Conservation (phyloP, 2,113 vertebrate species). For the Lepus europaeus region DNA sequence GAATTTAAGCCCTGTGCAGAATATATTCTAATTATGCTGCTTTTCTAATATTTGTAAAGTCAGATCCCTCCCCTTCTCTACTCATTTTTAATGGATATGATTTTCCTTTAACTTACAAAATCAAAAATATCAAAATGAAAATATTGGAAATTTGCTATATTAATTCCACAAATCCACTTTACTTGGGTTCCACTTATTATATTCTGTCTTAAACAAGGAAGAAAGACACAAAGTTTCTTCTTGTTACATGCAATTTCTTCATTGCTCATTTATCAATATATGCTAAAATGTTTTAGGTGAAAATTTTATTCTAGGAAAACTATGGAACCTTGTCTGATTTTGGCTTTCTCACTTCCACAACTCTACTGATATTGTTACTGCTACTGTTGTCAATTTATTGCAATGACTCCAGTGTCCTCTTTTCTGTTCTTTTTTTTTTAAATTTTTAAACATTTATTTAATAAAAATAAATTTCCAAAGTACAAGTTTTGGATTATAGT, state of each 20-base stretch:
- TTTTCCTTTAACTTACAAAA: not conserved
- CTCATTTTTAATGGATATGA: not conserved
- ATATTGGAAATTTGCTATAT: not conserved
- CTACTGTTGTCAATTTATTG: not conserved
- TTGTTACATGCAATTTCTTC: not conserved
- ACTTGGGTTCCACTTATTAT: not conserved
- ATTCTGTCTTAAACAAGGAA: not conserved
- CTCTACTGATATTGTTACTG: not conserved
- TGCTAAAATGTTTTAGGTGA: not conserved
- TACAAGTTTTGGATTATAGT: too few species aligned
- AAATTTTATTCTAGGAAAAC: not conserved
- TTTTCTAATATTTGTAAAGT: not conserved
- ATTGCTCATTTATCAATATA: not conserved
- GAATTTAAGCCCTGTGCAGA: not conserved
- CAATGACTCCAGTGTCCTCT: not conserved
- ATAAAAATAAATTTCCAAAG: too few species aligned
- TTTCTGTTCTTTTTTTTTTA: too few species aligned
- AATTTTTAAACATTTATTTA: too few species aligned
- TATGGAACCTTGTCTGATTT: not conserved
- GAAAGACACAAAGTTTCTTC: not conserved
- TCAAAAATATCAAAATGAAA: not conserved
- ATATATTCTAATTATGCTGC: not conserved
- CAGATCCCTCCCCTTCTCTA: not conserved
- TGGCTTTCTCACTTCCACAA: accelerated
- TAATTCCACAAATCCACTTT: not conserved